These are phyloP conservation scores for Myotis davidii DNA, from an alignment of 2,113 vertebrate species.

Conservation along the genomic window DNA sequence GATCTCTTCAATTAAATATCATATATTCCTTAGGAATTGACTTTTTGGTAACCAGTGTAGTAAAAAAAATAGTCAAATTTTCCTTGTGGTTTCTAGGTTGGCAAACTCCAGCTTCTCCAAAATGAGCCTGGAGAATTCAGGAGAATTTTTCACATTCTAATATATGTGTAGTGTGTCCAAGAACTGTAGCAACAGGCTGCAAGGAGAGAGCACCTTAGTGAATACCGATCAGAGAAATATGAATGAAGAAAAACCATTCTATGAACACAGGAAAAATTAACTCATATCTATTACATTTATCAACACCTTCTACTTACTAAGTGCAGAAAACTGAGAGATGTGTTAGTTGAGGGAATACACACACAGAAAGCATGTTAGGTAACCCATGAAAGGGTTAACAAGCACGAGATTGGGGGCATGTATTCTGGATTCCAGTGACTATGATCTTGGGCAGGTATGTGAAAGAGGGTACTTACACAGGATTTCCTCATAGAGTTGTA, in stretches of 20 bases:
- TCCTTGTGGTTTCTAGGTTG: not conserved
- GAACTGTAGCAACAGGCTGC: not conserved
- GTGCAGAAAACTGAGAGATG: not conserved
- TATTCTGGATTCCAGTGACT: not conserved
- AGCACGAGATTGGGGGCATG: accelerated
- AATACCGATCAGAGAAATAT: not conserved
- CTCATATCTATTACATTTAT: not conserved
- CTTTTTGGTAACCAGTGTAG: not conserved
- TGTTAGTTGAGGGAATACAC: not conserved
- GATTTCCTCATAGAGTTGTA: not conserved
- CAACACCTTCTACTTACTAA: not conserved
- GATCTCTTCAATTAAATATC: not conserved
- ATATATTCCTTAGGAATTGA: not conserved
- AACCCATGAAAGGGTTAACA: not conserved
- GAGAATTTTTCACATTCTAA: not conserved
- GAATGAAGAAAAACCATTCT: not conserved
- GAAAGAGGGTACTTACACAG: not conserved
- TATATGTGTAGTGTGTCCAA: not conserved
- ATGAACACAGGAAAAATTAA: not conserved
- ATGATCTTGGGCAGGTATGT: not conserved
- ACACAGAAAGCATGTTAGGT: not conserved
- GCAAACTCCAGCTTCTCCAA: not conserved
- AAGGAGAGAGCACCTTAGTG: not conserved
- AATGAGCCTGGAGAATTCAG: not conserved
- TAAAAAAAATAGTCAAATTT: slow-evolving; percentile 2